Base-by-base conservation (phyloP, 2,797 vertebrate genomes). In the Epinephelus coioides region DNA sequence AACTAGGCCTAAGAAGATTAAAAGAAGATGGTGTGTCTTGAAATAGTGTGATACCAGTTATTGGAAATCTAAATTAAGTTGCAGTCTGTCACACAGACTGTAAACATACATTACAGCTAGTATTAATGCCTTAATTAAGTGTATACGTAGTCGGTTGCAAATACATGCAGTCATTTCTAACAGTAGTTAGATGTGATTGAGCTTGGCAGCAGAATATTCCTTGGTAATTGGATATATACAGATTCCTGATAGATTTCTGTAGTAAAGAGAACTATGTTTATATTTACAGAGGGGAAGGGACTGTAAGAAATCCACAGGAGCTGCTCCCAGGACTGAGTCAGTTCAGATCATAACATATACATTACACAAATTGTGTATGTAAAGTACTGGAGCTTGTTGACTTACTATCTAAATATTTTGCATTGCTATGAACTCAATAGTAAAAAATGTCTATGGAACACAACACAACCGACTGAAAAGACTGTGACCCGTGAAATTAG, bases 1-100 rank as follows among this genome's bases (percentile, higher is more conserved):
- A 87, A 85, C 2, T 40, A 80, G 56, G 73, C 78, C 75, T 94
- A 91, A 92, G 86, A 81, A 89, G 93, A 94, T 95, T 95, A 94
- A 90, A 86, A 82, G 68, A 86, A 88, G 82, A 89, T 86, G 73
- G 79, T 89, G 75, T 80, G 67, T 73, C 91, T 86, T 69, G 21
- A 93, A 93, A 91, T 91, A 92, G 84, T 81, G 34, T 50, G 43
- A 80, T 83, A 63, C 21, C 40, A 73, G 64, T 78, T 51, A 62
- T 69, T 69, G 66, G 25, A 68, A 86, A 79, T 81, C 59, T 44
- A 80, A 79, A 83, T 60, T 73, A 46, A 86, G 66, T 54, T 30
- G 14, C 5, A 51, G 25, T 27, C 59, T 56, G 38, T 44, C 30
- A 46, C 11, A 21, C 21, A 57, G 15, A 51, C 21, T 63, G 47